Evolutionary conservation across 2,888 invertebrate genomes (phyloP), one percentile per base, ranked within the genome.

Genomic region (Acleris literana): DNA sequence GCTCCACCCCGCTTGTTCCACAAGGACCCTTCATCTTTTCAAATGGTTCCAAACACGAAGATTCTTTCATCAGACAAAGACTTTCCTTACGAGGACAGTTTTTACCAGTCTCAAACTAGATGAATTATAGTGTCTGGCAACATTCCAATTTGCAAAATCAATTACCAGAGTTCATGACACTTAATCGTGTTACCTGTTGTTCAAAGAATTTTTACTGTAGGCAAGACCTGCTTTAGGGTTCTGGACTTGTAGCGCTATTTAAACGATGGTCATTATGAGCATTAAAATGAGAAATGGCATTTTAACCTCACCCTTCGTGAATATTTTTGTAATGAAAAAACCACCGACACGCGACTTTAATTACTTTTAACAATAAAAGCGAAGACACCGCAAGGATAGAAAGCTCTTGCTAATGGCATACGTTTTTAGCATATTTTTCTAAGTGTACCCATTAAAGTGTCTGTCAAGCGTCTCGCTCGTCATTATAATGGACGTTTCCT

Each of bases 131-230:
- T 25, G 13, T 43, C 44, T 65, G 65, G 65, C 65, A 17, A 43
- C 33, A 11, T 17, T 60, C 55, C 60, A 65, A 17, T 49, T n/a
- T 22, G 20, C n/a, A 13, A 49, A 60, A 61, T 64, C 60, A 65
- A 55, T 65, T 56, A 55, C 55, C 46, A 20, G 60, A 39, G 64
- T 65, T 60, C 60, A 68, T 25, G 63, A 63, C 63, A 54, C 43
- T 29, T 63, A 59, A 68, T 63, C 59, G 49, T 43, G 39, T 63
- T 63, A 63, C 63, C 63, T 68, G 63, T 67, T 60, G 63, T 56
- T 48, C 49, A 49, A 16, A 54, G 46, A 53, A 25, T 18, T 11
- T 29, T 57, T 25, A 43, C 43, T 55, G 16, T 7, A 20, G 55
- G 7, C 54, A 18, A 44, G 6, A 44, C 17, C 3, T 20, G 39